These are phyloP conservation scores for Globicephala melas DNA, from an alignment of 2,113 vertebrate species.

Conservation along the genomic window DNA sequence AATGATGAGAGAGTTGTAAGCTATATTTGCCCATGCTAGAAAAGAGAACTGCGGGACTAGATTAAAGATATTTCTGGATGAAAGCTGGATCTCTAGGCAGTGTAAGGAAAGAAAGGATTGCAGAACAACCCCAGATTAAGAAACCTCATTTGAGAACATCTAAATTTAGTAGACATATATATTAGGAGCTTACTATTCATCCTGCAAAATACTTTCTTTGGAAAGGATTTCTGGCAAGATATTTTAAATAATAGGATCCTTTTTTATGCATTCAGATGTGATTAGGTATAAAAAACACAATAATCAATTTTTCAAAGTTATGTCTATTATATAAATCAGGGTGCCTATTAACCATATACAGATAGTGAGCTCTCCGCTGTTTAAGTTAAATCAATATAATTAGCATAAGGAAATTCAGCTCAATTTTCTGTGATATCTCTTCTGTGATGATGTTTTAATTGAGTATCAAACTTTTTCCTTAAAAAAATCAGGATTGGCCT, in stretches of 20 bases:
- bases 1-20: neutral
- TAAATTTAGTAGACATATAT: neutral
- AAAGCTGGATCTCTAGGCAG: neutral
- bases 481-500: neutral
- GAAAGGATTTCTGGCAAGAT: neutral
- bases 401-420: conserved; percentile 20
- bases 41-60: neutral
- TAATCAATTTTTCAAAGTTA: neutral
- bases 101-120: neutral
- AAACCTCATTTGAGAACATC: neutral
- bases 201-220: neutral
- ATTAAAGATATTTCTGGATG: conserved; percentile 25
- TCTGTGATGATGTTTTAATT: neutral
- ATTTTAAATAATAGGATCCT: neutral
- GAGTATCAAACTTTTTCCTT: neutral
- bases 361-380: neutral
- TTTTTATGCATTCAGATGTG: neutral
- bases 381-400: neutral
- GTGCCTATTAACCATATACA: neutral
- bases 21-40: neutral
- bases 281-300: neutral
- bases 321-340: neutral
- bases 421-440: neutral
- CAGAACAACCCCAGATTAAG: neutral
- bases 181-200: neutral